phyloP scores from a whole-genome alignment of 2,113 vertebrate genomes.

The Aviceda subcristata region DNA sequence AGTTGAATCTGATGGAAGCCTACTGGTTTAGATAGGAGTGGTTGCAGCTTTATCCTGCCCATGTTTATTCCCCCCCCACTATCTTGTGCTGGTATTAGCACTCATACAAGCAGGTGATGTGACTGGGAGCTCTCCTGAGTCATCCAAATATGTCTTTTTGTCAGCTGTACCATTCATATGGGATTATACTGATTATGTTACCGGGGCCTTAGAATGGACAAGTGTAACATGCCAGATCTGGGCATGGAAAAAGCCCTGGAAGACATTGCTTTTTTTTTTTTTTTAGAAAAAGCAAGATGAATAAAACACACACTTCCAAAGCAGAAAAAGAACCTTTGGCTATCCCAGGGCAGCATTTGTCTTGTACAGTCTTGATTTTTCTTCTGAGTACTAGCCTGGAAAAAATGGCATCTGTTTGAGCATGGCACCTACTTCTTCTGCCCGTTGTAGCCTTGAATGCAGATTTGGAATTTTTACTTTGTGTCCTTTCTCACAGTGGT shows the following conservation, averaged over 20 bases:
- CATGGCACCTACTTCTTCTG: neutral
- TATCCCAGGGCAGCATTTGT: neutral
- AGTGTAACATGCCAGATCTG: neutral
- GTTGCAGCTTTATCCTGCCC: neutral
- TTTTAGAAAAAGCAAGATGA: neutral
- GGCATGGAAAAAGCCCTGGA: neutral
- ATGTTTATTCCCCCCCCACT: neutral
- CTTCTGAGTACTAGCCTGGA: neutral
- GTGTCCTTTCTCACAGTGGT: neutral
- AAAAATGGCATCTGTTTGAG: neutral
- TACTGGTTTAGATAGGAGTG: neutral
- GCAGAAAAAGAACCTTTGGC: neutral
- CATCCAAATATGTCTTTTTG: neutral
- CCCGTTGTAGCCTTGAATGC: neutral
- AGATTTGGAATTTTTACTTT: neutral
- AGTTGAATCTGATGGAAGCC: neutral
- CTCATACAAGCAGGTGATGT: neutral
- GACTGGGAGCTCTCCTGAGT: neutral
- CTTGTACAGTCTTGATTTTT: neutral
- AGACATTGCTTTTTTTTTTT: neutral
- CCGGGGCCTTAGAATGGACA: neutral
- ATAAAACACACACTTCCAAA: neutral
- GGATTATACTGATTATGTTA: neutral
- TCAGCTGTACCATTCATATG: neutral
- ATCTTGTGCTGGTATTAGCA: neutral